phyloP scores from a whole-genome alignment of 2,888 invertebrate species.

The Drosophila mulleri region DNA sequence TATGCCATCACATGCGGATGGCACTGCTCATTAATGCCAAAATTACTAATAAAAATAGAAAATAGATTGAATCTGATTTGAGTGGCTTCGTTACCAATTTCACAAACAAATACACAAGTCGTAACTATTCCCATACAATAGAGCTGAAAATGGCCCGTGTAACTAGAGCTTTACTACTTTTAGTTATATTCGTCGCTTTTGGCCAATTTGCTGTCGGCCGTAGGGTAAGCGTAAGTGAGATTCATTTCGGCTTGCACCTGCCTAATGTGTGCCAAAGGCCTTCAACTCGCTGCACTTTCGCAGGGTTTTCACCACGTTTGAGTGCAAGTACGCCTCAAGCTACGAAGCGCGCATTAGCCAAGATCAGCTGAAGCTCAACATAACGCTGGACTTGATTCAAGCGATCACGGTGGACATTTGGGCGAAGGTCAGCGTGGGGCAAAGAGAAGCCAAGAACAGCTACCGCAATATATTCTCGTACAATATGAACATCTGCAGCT shows the following conservation, averaged over 20 bases:
- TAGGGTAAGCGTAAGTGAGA: slow-evolving; percentile 25
- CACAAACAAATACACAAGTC: neutral
- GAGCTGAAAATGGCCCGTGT: neutral
- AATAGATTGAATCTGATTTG: neutral
- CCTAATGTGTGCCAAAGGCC: slow-evolving; percentile 10
- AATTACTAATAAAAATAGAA: neutral
- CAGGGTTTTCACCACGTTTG: slow-evolving; percentile 18
- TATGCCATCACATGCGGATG: neutral
- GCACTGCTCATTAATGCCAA: neutral
- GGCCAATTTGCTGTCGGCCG: slow-evolving; percentile 1
- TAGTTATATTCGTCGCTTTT: neutral
- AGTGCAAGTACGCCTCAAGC: slow-evolving; percentile 40
- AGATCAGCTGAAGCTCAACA: slow-evolving; percentile 38
- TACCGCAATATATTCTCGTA: slow-evolving; percentile 45
- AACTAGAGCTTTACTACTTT: neutral
- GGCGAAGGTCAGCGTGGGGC: slow-evolving; percentile 29
- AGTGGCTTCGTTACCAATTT: neutral
- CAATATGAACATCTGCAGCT: slow-evolving; percentile 49
- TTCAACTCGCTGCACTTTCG: slow-evolving; percentile 43
- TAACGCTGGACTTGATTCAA: slow-evolving; percentile 38
- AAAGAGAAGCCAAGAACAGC: slow-evolving; percentile 27
- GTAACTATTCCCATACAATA: no score
- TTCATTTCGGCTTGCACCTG: neutral
- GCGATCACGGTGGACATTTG: slow-evolving; percentile 47
- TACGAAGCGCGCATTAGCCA: slow-evolving; percentile 36